Evolutionary conservation across 2,797 vertebrate species (phyloP).

Genomic region (Emys orbicularis): DNA sequence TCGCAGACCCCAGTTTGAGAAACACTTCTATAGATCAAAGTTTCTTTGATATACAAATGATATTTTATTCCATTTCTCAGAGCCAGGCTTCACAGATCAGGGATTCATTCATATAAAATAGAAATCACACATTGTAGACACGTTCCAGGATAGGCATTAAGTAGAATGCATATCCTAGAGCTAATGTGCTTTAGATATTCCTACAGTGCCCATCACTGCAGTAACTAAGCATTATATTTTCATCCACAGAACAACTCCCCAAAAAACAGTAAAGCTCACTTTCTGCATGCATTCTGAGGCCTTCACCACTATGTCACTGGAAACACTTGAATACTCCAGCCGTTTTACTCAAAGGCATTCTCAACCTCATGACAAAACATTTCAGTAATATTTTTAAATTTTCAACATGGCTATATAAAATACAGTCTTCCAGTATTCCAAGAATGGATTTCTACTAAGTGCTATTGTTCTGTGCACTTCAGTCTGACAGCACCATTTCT

Average conservation of each 20-base stretch:
- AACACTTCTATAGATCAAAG: not conserved
- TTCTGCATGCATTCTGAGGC: not conserved
- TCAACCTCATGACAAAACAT: not conserved
- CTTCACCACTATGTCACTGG: not conserved
- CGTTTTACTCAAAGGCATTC: slow-evolving; percentile 47
- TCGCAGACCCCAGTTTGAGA: no score
- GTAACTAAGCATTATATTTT: not conserved
- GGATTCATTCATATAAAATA: not conserved
- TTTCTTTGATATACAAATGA: not conserved
- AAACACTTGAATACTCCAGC: not conserved
- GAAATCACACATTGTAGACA: not conserved
- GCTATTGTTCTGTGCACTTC: not conserved
- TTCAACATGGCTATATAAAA: not conserved
- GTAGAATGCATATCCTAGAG: not conserved
- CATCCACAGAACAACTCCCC: not conserved
- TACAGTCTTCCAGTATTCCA: not conserved
- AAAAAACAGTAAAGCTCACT: not conserved
- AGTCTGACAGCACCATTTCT: not conserved
- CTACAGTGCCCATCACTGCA: not conserved
- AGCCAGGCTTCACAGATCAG: not conserved
- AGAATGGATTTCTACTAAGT: not conserved
- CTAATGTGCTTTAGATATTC: not conserved
- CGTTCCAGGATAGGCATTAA: not conserved
- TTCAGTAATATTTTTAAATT: not conserved
- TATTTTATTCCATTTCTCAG: not conserved